phyloP scores from a whole-genome alignment of 2,797 vertebrate species.

The Psittacula echo region DNA sequence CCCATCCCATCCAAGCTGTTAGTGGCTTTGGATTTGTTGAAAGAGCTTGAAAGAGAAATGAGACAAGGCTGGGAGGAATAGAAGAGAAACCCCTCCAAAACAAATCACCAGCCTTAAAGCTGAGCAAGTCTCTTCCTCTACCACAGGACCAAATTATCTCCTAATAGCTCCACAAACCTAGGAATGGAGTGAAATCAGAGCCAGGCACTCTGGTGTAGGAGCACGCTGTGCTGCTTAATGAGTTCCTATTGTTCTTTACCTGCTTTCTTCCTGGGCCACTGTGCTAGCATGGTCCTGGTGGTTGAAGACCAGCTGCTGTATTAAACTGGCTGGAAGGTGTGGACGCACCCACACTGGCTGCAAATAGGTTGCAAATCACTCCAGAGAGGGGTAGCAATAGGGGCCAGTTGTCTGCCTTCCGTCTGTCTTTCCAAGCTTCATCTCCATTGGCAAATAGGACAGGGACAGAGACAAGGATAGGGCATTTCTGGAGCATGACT shows the following conservation, averaged over 20 bases:
- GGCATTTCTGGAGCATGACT: background rate
- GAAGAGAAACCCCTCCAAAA: background rate
- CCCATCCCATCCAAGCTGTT: too few relatives aligned
- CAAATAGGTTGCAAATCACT: background rate
- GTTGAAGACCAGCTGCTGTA: background rate
- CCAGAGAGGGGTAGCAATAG: background rate
- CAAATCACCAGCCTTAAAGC: background rate
- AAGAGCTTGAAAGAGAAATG: background rate
- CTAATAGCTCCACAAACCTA: background rate
- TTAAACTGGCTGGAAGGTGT: background rate
- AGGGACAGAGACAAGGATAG: background rate
- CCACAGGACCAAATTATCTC: background rate
- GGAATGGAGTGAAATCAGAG: background rate
- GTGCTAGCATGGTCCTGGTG: background rate
- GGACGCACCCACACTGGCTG: background rate
- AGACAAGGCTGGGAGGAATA: background rate
- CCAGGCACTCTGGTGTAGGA: background rate
- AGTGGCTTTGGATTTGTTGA: background rate
- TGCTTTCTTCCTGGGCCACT: background rate
- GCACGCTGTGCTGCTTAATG: background rate
- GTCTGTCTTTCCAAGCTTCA: background rate
- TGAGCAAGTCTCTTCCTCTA: background rate
- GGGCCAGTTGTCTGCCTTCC: background rate
- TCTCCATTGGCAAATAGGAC: accelerated
- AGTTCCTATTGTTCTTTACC: background rate